A percentile compares a stretch with the other conserved stretches of the same genome.
These are phyloP conservation scores for Nycticorax nycticorax DNA, from an alignment of 2,113 vertebrate species.

Conservation along the genomic window DNA sequence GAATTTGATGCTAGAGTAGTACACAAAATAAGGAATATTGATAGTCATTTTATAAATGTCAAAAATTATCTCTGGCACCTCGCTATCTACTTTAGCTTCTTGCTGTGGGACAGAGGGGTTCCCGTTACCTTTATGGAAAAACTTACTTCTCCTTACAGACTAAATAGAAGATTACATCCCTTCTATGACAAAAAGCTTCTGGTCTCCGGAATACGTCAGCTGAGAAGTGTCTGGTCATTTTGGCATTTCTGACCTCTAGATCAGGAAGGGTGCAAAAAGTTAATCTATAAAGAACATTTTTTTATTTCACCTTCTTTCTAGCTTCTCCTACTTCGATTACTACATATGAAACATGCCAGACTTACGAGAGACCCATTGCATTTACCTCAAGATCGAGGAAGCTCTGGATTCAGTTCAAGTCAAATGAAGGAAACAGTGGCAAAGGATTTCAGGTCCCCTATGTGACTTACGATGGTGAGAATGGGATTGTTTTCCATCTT, in stretches of 20 bases:
- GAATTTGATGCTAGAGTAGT: not conserved
- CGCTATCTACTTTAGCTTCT: not conserved
- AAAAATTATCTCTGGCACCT: not conserved
- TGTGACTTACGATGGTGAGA: constrained; percentile 90
- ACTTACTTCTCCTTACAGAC: not conserved
- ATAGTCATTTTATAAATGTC: not conserved
- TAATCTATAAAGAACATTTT: not conserved
- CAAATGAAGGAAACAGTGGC: constrained; percentile 91
- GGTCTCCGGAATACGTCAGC: not conserved
- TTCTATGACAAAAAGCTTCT: not conserved
- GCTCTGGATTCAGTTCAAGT: constrained; percentile 94
- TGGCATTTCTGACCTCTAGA: not conserved
- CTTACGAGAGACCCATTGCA: constrained; percentile 91
- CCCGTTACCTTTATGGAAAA: not conserved
- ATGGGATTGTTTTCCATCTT: not conserved
- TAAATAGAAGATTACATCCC: not conserved
- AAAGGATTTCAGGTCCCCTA: constrained; percentile 95
- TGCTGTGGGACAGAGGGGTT: not conserved
- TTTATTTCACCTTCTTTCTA: constrained; percentile 49
- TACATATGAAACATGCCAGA: constrained; percentile 94
- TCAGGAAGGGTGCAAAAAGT: not conserved
- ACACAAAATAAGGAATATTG: not conserved
- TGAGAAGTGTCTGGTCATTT: not conserved
- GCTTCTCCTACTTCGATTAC: constrained; percentile 90
- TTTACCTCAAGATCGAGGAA: constrained; percentile 92